Percentiles rank a stretch among this genome's conserved stretches.
Conservation (phyloP, 1,140 invertebrate genomes). For the Pollicipes pollicipes region DNA sequence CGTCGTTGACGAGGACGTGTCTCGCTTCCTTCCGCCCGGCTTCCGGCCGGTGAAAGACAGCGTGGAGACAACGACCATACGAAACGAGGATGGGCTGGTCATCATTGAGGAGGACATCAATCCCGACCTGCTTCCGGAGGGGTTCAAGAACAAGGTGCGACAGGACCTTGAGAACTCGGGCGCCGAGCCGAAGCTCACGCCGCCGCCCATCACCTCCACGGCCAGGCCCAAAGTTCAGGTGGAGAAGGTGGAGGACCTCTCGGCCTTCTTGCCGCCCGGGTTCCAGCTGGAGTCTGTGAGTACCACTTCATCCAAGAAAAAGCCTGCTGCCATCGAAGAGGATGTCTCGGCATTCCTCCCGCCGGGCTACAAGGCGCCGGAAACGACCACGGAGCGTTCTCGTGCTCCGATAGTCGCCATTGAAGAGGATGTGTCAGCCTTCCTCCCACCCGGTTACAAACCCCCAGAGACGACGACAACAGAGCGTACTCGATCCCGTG, state of each 20-base stretch:
- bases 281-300: constrained; percentile 8
- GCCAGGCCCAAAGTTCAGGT: constrained; percentile 8
- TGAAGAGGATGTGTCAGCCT: constrained; percentile 32
- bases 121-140: background rate
- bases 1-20: background rate
- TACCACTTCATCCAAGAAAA: background rate
- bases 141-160: background rate
- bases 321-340: constrained; percentile 5
- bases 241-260: constrained; percentile 13
- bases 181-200: background rate
- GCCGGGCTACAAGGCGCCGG: constrained; percentile 34
- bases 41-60: background rate
- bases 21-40: background rate
- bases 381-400: constrained; percentile 17
- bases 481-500: no score
- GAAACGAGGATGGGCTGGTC: background rate
- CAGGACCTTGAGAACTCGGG: background rate
- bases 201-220: background rate
- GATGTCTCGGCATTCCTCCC: constrained; percentile 42
- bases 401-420: background rate
- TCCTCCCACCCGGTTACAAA: constrained; percentile 43
- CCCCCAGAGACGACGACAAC: constrained; percentile 8
- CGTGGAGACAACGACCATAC: background rate
- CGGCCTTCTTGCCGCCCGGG: constrained; percentile 11
- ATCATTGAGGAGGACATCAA: background rate